Base-by-base conservation (phyloP, 2,888 invertebrate species). In the Pollenia griseotomentosa region DNA sequence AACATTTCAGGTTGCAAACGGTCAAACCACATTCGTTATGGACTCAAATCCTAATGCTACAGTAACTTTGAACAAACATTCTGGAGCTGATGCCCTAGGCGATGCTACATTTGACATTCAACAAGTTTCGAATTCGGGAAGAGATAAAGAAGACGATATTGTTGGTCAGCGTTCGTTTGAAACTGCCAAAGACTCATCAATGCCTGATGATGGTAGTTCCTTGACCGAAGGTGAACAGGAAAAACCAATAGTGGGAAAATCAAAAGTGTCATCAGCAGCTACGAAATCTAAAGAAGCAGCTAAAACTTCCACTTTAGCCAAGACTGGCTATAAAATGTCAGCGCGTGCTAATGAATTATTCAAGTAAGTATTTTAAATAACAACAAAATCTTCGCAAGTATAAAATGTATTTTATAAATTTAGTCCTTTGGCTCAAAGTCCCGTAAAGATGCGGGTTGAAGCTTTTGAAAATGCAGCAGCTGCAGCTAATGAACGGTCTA, bases 361-460 rank as follows among this genome's bases (percentile, higher is more conserved):
- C 74, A 93, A 93, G 93, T 93, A 86, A 90, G 90, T 88, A 59
- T 51, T 33, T 33, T 33, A 33, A 33, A 87, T 83, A 42, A 51
- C 5, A 9, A 40, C 11, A 9, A 23, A 46, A 46, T 57, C 4
- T 12, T 44, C 33, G 33, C 33, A 33, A 33, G 33, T 33, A 33
- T 33, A 33, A 33, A 33, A 33, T 33, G 33, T 16, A n/a, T 57
- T 23, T 61, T 10, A 61, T 42, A 2, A 19, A 46, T 94, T 94
- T 87, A 95, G 95, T 92, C 95, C 95, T 2, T 95, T 94, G 84
- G 93, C 94, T 8, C 94, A 95, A 85, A 95, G 95, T 88, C 94
- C 95, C 0, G 94, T 95, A 6, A 95, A 95, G 90, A 94, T 95
- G 89, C 94, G 95, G 53, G 95, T 95, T 0, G 94, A 95, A 88